phyloP scores from a whole-genome alignment of 2,797 vertebrate species.

The Nyctibius grandis region DNA sequence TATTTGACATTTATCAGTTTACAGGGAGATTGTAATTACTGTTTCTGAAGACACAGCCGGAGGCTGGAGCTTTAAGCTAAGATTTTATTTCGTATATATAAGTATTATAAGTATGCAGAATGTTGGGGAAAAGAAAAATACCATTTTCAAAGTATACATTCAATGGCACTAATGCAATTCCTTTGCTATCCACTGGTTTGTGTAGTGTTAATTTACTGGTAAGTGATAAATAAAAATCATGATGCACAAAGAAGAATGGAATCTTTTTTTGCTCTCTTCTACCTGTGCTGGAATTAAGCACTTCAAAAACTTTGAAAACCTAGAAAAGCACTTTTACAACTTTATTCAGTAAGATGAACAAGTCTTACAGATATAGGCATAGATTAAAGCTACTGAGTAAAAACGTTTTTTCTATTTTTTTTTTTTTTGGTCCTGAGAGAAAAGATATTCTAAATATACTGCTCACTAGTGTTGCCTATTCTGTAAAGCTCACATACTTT shows the following conservation, averaged over 20 bases:
- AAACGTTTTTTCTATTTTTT: fast-evolving
- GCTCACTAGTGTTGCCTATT: neutral
- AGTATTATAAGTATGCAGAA: neutral
- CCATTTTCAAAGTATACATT: neutral
- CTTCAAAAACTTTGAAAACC: neutral
- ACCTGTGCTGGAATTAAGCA: neutral
- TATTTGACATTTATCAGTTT: neutral
- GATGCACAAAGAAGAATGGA: neutral
- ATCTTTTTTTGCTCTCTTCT: neutral
- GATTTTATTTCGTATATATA: neutral
- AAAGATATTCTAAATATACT: neutral
- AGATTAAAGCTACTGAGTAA: neutral
- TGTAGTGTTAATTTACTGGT: neutral
- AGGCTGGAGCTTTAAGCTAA: neutral
- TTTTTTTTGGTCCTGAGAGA: neutral
- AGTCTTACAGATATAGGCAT: neutral
- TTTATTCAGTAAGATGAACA: neutral
- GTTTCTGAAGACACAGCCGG: neutral
- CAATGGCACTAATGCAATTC: neutral
- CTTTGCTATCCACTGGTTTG: neutral
- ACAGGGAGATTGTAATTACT: neutral
- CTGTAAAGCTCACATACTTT: neutral
- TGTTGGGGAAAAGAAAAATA: neutral
- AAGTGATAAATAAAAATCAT: neutral
- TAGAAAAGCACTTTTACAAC: neutral